phyloP scores from a whole-genome alignment of 64 coral and sea anemone species.

The Dendrophyllia cribrosa region DNA sequence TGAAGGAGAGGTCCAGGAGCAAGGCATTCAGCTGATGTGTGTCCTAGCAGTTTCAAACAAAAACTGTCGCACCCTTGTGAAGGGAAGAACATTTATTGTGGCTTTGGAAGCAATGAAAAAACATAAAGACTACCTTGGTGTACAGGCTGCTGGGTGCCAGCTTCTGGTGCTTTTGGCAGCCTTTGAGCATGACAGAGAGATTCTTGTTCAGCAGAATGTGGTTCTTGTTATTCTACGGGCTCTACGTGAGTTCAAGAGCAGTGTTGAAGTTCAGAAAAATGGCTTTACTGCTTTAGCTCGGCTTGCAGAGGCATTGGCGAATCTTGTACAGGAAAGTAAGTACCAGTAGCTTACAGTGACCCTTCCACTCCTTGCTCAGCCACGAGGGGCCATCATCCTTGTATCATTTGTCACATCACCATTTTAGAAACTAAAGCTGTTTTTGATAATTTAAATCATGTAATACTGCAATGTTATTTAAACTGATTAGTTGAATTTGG shows the following conservation, averaged over 20 bases:
- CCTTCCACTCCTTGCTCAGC: too few relatives aligned
- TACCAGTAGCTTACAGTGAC: neutral
- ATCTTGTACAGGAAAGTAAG: slow-evolving; percentile 8
- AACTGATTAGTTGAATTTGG: too few relatives aligned
- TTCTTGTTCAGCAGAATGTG: slow-evolving; percentile 57
- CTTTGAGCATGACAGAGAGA: slow-evolving; percentile 35
- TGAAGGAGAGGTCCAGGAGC: slow-evolving; percentile 77
- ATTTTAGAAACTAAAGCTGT: too few relatives aligned
- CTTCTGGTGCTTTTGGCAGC: slow-evolving; percentile 59
- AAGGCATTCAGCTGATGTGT: slow-evolving; percentile 56
- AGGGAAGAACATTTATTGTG: slow-evolving; percentile 44
- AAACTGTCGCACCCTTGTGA: slow-evolving; percentile 30
- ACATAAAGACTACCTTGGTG: slow-evolving; percentile 34
- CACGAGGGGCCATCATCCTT: too few relatives aligned
- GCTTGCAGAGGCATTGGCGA: neutral
- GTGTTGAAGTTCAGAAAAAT: slow-evolving; percentile 49
- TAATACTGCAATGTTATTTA: too few relatives aligned
- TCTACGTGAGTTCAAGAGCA: slow-evolving; percentile 10
- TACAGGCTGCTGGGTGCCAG: slow-evolving; percentile 64
- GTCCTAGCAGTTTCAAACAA: slow-evolving; percentile 53
- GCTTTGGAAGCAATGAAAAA: slow-evolving; percentile 73
- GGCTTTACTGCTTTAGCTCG: slow-evolving; percentile 32
- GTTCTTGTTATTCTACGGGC: slow-evolving; percentile 41
- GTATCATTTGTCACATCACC: too few relatives aligned
- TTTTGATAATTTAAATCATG: too few relatives aligned